Evolutionary conservation across 2,888 invertebrate genomes (phyloP).

Genomic region (Globia sparganii): DNA sequence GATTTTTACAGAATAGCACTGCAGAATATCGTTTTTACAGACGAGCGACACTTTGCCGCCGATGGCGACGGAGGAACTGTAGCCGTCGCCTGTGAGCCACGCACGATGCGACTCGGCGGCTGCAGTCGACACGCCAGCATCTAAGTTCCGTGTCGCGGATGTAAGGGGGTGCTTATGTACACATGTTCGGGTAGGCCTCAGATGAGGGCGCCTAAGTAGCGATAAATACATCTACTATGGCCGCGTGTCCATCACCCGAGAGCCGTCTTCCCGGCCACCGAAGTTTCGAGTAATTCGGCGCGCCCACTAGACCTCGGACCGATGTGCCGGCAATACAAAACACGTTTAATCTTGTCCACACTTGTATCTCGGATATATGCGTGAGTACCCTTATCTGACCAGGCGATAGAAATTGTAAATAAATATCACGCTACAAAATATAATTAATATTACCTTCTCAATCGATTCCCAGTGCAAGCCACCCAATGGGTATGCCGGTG

Average conservation of each 20-base stretch:
- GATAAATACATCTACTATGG: too few relatives aligned
- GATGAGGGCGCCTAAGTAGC: too few relatives aligned
- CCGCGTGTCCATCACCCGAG: too few relatives aligned
- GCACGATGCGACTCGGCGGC: too few relatives aligned
- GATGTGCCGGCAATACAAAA: too few relatives aligned
- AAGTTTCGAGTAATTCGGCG: background rate
- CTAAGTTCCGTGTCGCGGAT: too few relatives aligned
- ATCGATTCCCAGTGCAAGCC: conserved; percentile 94
- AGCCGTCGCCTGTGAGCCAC: background rate
- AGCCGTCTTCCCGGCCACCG: too few relatives aligned
- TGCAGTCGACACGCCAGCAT: background rate
- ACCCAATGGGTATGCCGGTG: conserved; percentile 92
- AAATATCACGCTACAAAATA: background rate
- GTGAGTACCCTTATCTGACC: background rate
- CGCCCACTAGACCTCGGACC: background rate
- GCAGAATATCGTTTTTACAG: background rate
- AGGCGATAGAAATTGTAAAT: background rate
- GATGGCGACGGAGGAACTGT: background rate
- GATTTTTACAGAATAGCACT: too few relatives aligned
- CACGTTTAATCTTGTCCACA: background rate
- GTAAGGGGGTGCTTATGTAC: background rate
- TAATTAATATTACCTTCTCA: conserved; percentile 91
- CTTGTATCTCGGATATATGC: background rate
- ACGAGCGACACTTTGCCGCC: background rate
- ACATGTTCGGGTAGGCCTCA: background rate